Conservation (phyloP, 2,113 vertebrate species). For the Lepisosteus osseus region DNA sequence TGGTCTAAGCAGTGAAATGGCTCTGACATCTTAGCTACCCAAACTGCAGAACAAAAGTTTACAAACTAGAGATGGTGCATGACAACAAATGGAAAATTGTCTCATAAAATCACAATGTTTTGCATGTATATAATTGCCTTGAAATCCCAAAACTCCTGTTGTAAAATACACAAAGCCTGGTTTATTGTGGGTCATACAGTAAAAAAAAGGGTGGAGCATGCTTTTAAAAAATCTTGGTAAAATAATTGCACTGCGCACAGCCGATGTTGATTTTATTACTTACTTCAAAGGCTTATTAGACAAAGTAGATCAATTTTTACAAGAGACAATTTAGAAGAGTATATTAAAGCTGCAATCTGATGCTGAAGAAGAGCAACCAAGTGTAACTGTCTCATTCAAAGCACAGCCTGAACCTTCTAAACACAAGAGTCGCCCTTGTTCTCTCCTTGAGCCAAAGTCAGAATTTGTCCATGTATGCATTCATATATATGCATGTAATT, state of each 20-base stretch:
- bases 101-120: no score
- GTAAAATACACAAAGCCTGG: conserved; percentile 30
- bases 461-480: conserved; percentile 26
- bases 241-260: conserved; percentile 52
- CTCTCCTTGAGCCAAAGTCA: conserved; percentile 36
- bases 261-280: conserved; percentile 53
- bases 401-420: not conserved
- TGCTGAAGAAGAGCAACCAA: conserved; percentile 49
- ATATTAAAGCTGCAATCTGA: conserved; percentile 54
- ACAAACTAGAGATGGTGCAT: no score
- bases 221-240: conserved; percentile 36
- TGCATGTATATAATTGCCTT: no score
- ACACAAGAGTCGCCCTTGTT: conserved; percentile 65
- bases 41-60: no score
- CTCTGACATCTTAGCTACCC: no score
- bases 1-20: no score
- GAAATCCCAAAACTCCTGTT: not conserved
- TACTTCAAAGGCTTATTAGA: conserved; percentile 63
- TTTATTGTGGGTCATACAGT: conserved; percentile 24
- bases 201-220: conserved; percentile 29
- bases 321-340: conserved; percentile 50
- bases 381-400: conserved; percentile 47
- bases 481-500: no score
- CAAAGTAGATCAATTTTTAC: conserved; percentile 41
- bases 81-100: no score